phyloP scores from a whole-genome alignment of 2,113 vertebrate genomes.

The Lagopus leucura region DNA sequence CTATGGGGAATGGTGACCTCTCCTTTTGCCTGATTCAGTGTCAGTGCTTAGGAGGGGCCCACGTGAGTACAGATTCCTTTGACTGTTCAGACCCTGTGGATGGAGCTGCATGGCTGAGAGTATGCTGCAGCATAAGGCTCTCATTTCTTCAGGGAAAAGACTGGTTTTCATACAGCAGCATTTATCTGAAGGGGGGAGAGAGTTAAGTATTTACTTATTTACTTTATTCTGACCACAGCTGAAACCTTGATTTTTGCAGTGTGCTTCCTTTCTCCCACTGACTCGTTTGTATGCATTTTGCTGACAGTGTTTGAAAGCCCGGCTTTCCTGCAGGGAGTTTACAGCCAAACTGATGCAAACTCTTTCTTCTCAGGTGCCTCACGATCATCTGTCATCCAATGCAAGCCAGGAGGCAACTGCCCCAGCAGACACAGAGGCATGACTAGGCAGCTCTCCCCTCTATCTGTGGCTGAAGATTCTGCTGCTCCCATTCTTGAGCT shows the following conservation, averaged over 20 bases:
- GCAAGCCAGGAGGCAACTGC: conserved; percentile 83
- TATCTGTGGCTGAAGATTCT: conserved; percentile 82
- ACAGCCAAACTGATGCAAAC: conserved; percentile 66
- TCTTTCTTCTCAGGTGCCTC: conserved; percentile 82
- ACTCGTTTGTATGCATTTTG: not conserved
- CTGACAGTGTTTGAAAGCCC: conserved; percentile 43
- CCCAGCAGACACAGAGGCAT: conserved; percentile 79
- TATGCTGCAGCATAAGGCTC: not conserved
- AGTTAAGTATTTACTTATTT: conserved; percentile 33
- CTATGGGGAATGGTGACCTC: not conserved
- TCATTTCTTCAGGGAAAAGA: not conserved
- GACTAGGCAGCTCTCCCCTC: conserved; percentile 81
- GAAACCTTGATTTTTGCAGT: conserved; percentile 13
- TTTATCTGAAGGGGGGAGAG: not conserved
- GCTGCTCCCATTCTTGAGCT: conserved; percentile 85
- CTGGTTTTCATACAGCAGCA: not conserved
- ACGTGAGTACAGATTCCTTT: conserved; percentile 57
- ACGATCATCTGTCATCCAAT: conserved; percentile 81
- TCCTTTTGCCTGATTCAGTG: conserved; percentile 11
- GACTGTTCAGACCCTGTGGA: not conserved
- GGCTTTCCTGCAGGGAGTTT: conserved; percentile 37
- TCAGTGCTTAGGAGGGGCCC: conserved; percentile 32
- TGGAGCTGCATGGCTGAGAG: not conserved
- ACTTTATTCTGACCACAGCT: conserved; percentile 34
- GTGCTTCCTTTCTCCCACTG: not conserved